These are phyloP conservation scores for Nymphalis io DNA, from an alignment of 1,140 invertebrate genomes.

Conservation along the genomic window DNA sequence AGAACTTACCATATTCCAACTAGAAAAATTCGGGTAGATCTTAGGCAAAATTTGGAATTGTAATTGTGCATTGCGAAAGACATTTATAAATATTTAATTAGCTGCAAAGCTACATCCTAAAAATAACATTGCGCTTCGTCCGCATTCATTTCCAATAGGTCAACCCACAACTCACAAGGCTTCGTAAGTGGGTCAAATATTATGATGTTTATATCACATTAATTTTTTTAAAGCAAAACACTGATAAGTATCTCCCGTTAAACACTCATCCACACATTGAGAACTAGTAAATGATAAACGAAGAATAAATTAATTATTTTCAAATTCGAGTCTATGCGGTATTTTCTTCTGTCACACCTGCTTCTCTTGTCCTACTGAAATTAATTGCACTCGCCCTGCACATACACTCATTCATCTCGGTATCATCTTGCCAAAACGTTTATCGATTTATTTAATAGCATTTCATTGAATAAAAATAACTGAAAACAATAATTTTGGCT, in stretches of 20 bases:
- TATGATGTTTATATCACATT: conserved; percentile 48
- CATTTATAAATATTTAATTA: conserved; percentile 80
- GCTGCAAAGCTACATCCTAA: conserved; percentile 78
- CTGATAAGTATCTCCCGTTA: conserved; percentile 17
- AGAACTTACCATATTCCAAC: conserved; percentile 62
- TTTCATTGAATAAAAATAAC: conserved; percentile 68
- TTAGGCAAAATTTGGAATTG: conserved; percentile 48
- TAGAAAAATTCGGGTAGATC: conserved; percentile 49
- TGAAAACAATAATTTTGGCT: conserved; percentile 61
- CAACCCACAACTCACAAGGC: conserved; percentile 75
- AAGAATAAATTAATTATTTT: conserved; percentile 37
- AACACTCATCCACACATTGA: conserved; percentile 23
- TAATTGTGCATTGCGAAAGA: conserved; percentile 60
- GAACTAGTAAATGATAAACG: conserved; percentile 24
- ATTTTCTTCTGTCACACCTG: conserved; percentile 67
- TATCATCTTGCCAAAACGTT: conserved; percentile 50
- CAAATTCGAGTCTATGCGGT: conserved; percentile 59
- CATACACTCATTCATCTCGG: conserved; percentile 60
- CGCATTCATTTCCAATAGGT: conserved; percentile 76
- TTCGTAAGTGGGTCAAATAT: conserved; percentile 76
- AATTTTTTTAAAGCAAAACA: conserved; percentile 14
- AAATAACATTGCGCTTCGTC: conserved; percentile 76
- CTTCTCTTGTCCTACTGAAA: conserved; percentile 62
- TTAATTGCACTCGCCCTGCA: conserved; percentile 49
- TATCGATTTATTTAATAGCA: conserved; percentile 55